phyloP scores from a whole-genome alignment of 53 echinoderm and acorn worm genomes.

The Echinometra lucunter region DNA sequence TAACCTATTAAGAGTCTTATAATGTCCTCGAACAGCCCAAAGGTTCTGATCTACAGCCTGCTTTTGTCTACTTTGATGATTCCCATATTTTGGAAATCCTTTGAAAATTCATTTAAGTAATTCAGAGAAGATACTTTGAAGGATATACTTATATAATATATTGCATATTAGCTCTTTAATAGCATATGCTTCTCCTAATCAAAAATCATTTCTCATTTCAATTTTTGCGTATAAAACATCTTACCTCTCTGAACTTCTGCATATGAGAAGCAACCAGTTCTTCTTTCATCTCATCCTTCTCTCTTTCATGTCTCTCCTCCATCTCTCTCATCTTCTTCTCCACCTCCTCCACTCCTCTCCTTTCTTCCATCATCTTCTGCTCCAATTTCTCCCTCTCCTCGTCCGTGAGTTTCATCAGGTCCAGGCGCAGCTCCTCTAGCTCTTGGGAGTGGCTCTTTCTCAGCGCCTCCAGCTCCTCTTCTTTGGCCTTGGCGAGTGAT shows the following conservation, averaged over 20 bases:
- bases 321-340: conserved; percentile 79
- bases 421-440: conserved; percentile 78
- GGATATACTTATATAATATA: too few relatives aligned
- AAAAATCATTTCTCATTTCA: neutral
- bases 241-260: conserved; percentile 88
- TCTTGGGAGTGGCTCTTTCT: conserved; percentile 73
- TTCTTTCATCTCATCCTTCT: conserved; percentile 76
- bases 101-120: too few relatives aligned
- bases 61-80: too few relatives aligned
- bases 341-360: conserved; percentile 66
- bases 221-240: neutral
- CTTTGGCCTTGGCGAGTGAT: conserved; percentile 60
- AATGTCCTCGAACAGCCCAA: too few relatives aligned
- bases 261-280: conserved; percentile 80
- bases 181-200: neutral
- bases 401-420: conserved; percentile 80
- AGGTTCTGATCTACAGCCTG: too few relatives aligned
- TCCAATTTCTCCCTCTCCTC: conserved; percentile 82
- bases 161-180: too few relatives aligned
- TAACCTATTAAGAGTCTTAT: too few relatives aligned
- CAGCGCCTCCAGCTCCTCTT: conserved; percentile 77
- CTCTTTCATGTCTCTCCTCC: conserved; percentile 78
- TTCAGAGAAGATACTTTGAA: too few relatives aligned
- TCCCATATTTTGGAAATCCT: too few relatives aligned
- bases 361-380: conserved; percentile 76